phyloP scores from a whole-genome alignment of 2,797 vertebrate genomes.

The Argentina silus region DNA sequence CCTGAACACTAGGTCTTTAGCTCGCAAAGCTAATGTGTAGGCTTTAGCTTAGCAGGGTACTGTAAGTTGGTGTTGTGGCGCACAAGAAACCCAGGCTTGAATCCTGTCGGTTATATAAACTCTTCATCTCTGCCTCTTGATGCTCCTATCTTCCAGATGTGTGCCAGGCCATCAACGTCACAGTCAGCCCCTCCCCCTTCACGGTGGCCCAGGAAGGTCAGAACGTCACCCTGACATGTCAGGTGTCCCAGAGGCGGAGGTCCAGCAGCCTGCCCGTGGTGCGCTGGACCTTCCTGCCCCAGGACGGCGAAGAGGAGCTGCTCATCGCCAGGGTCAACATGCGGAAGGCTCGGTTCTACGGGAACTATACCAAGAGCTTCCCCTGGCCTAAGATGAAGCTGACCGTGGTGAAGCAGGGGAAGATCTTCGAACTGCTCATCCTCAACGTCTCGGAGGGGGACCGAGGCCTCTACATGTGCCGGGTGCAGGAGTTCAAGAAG shows the following conservation, averaged over 20 bases:
- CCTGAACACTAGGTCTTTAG: too few species aligned
- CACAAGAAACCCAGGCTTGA: too few species aligned
- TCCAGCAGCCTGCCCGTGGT: conserved; percentile 86
- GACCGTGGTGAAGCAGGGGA: conserved; percentile 82
- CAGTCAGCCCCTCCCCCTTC: conserved; percentile 86
- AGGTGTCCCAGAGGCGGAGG: conserved; percentile 84
- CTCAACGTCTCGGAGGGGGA: conserved; percentile 82
- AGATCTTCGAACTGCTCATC: conserved; percentile 84
- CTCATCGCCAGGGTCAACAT: conserved; percentile 93
- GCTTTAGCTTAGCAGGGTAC: too few species aligned
- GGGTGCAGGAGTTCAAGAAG: conserved; percentile 92
- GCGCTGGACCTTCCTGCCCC: conserved; percentile 86
- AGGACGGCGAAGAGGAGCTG: conserved; percentile 72
- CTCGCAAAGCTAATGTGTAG: too few species aligned
- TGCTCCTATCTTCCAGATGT: conserved; percentile 73
- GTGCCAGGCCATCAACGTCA: conserved; percentile 88
- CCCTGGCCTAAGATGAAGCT: conserved; percentile 84
- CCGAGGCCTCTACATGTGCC: conserved; percentile 89
- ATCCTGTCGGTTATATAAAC: too few species aligned
- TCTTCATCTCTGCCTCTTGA: not conserved
- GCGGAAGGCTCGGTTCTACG: conserved; percentile 89
- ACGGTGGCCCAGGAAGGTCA: conserved; percentile 83
- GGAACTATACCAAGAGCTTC: conserved; percentile 89
- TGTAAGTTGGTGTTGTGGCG: too few species aligned
- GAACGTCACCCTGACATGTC: conserved; percentile 88